Evolutionary conservation across 2,797 vertebrate species (phyloP), one percentile per base, ranked within the genome.

Genomic region (Pteronotus mesoamericanus): DNA sequence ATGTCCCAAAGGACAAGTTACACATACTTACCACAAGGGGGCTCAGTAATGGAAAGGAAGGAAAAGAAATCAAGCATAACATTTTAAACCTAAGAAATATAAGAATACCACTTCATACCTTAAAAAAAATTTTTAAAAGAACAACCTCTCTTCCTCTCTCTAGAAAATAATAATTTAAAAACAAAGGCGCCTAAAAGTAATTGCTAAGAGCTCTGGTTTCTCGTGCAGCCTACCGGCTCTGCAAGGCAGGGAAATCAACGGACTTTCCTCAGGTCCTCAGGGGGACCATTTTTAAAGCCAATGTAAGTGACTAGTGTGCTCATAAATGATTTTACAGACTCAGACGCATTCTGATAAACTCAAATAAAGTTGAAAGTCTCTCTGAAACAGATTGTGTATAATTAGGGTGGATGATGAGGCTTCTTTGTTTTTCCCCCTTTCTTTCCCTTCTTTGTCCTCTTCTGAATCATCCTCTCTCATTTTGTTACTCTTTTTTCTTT

Each of bases 21-120:
- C 96, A 97, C n/a, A 78, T 91, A 88, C 77, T 92, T 94, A 86
- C 98, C 98, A 98, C 98, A 97, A 98, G 98, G 97, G 98, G 98
- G 98, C 98, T 97, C 98, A 98, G 42, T 44, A 96, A 95, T 95
- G 97, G 91, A 98, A 34, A 68, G 3, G 98, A 98, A 98, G 57
- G 39, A 42, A 75, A 86, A 7, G 2, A 89, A 64, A 34, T 16
- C 55, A 22, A 39, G 37, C 0, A 64, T 44, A 14, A 80, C 5
- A 66, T 57, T 85, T 68, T 79, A 6, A 42, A 94, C 83, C 44
- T 4, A 64, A 55, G 1, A 94, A 44, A 22, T 48, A 88, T 21
- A 18, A 96, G 93, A 84, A 91, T 71, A 39, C 1, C 12, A n/a
- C n/a, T 57, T 91, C 26, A 53, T 34, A 48, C 0, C 68, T 82